These are phyloP conservation scores for Spatula clypeata DNA, from an alignment of 2,797 vertebrate species.

Conservation along the genomic window DNA sequence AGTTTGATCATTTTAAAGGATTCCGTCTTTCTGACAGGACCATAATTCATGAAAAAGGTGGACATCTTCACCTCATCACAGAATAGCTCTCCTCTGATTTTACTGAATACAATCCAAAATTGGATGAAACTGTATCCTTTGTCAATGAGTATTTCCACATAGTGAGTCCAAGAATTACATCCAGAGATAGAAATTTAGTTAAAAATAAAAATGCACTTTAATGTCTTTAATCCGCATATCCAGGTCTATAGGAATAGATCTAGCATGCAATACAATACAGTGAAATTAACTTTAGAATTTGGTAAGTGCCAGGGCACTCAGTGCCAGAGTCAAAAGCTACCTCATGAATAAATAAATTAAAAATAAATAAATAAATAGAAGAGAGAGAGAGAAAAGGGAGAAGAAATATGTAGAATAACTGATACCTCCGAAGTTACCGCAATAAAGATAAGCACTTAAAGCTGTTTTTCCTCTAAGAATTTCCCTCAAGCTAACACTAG, in stretches of 20 bases:
- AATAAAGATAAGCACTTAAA: not conserved
- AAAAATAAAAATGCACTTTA: not conserved
- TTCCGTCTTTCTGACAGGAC: not conserved
- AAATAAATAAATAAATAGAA: not conserved
- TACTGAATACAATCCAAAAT: not conserved
- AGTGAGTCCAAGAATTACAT: not conserved
- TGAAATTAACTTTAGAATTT: not conserved
- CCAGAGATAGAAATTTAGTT: not conserved
- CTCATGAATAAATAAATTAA: not conserved
- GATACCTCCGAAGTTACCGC: not conserved
- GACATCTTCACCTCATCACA: not conserved
- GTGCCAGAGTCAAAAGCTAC: not conserved
- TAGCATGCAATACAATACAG: not conserved
- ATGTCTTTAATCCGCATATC: not conserved
- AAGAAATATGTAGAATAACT: not conserved
- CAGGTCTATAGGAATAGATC: not conserved
- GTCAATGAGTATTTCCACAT: not conserved
- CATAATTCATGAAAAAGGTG: not conserved
- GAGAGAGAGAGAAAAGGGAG: not conserved
- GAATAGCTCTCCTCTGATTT: not conserved
- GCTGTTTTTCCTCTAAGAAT: not conserved
- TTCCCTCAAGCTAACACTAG: not conserved
- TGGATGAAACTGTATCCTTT: not conserved
- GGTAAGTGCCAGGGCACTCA: not conserved
- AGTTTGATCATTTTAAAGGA: not conserved